These are phyloP conservation scores for Drosophila helvetica DNA, from an alignment of 2,888 invertebrate species.

Conservation along the genomic window DNA sequence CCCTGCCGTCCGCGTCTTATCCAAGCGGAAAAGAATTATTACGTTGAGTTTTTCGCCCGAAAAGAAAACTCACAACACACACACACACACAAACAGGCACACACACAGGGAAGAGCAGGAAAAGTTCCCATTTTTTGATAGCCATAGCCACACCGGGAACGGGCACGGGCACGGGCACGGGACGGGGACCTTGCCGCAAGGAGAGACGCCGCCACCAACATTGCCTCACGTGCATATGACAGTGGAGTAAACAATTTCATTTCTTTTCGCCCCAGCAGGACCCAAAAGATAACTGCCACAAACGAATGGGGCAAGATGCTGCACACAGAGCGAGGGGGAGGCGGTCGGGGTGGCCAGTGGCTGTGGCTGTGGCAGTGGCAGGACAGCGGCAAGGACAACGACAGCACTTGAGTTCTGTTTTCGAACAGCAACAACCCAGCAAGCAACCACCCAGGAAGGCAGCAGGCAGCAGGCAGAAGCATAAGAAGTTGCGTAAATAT, in stretches of 20 bases:
- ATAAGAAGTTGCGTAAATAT: constrained; percentile 79
- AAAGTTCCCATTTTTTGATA: constrained; percentile 76
- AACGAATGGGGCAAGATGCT: constrained; percentile 75
- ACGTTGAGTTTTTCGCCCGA: constrained; percentile 63
- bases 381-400: constrained; percentile 53
- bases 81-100: not conserved
- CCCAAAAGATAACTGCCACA: constrained; percentile 73
- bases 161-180: not conserved
- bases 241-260: constrained; percentile 80
- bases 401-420: constrained; percentile 69
- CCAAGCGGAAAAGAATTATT: constrained; percentile 82
- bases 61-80: constrained; percentile 37
- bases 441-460: constrained; percentile 44
- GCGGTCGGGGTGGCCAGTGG: constrained; percentile 14
- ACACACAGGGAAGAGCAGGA: constrained; percentile 10
- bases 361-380: constrained; percentile 18
- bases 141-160: constrained; percentile 35
- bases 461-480: constrained; percentile 48
- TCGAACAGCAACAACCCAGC: constrained; percentile 45
- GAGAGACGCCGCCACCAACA: constrained; percentile 47
- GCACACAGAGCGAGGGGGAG: constrained; percentile 48
- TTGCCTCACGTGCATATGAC: constrained; percentile 74
- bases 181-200: constrained; percentile 50
- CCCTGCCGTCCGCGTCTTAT: constrained; percentile 53
- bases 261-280: constrained; percentile 67